Conservation (phyloP, 2,888 invertebrate genomes). For the Isoperla grammatica region DNA sequence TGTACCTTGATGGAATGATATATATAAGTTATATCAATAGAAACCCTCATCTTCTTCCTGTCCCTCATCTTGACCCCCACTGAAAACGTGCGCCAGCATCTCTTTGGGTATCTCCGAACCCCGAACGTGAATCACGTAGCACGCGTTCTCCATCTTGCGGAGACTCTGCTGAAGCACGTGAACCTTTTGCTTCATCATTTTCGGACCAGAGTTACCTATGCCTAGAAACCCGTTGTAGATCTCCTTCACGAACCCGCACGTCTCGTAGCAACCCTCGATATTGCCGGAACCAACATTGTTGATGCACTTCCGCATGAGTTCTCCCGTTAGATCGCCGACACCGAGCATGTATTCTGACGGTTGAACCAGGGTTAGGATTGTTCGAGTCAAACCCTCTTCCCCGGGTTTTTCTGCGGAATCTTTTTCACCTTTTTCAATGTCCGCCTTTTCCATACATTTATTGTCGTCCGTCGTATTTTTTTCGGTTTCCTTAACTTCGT, state of each 20-base stretch:
- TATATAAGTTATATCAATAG: conserved; percentile 31
- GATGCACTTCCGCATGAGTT: conserved; percentile 84
- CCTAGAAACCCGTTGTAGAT: conserved; percentile 43
- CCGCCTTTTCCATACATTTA: conserved; percentile 10
- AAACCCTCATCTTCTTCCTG: conserved; percentile 49
- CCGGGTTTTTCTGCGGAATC: conserved; percentile 26
- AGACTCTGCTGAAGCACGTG: conserved; percentile 67
- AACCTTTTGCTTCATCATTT: conserved; percentile 66
- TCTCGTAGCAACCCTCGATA: conserved; percentile 61
- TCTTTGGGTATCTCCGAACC: conserved; percentile 73
- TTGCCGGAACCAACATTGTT: conserved; percentile 74
- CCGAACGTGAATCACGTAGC: conserved; percentile 71
- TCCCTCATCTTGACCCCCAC: conserved; percentile 40
- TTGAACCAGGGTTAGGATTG: conserved; percentile 37
- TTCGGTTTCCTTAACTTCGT: conserved; percentile 34
- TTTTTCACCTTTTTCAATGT: conserved; percentile 1
- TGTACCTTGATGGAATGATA: too few relatives aligned
- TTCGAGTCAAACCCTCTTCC: conserved; percentile 23
- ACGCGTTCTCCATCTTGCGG: conserved; percentile 75
- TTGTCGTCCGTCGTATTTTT: conserved; percentile 13
- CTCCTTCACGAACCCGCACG: conserved; percentile 58
- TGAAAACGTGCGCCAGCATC: conserved; percentile 54
- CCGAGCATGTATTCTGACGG: conserved; percentile 65
- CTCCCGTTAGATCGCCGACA: conserved; percentile 81
- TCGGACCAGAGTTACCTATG: conserved; percentile 47